Percentiles rank a stretch among this genome's conserved stretches.
Evolutionary conservation across 2,113 vertebrate genomes (phyloP).

Genomic region (Coryphaenoides rupestris): DNA sequence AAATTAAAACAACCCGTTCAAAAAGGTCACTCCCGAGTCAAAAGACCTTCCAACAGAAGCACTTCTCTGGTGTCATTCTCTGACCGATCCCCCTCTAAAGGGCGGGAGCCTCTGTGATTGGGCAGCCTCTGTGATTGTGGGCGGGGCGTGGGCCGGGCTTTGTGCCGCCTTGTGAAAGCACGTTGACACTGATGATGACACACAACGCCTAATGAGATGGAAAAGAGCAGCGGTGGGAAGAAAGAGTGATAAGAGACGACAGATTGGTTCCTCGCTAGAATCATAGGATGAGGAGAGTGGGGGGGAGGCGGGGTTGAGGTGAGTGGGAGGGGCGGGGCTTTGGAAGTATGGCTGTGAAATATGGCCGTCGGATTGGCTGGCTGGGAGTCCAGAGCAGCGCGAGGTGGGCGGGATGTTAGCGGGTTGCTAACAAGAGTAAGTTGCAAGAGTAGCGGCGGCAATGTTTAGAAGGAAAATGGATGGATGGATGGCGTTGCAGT

Average conservation of each 20-base stretch:
- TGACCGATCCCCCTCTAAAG: conserved; percentile 20
- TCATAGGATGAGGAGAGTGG: background rate
- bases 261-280: background rate
- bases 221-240: conserved; percentile 49
- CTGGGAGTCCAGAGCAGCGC: conserved; percentile 31
- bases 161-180: conserved; percentile 53
- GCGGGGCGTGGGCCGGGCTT: conserved; percentile 43
- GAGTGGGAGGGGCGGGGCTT: conserved; percentile 24
- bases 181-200: conserved; percentile 58
- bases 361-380: conserved; percentile 17
- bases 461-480: conserved; percentile 1
- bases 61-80: conserved; percentile 40
- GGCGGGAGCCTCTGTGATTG: conserved; percentile 36
- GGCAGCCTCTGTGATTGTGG: conserved; percentile 47
- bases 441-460: conserved; percentile 14
- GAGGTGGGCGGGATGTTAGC: conserved; percentile 46
- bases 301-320: conserved; percentile 6
- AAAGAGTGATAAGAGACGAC: conserved; percentile 28
- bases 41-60: conserved; percentile 50
- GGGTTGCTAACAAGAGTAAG: conserved; percentile 44
- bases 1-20: background rate
- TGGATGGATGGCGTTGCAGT: conserved; percentile 28
- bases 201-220: conserved; percentile 52
- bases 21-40: background rate
- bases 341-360: no score